phyloP scores from a whole-genome alignment of 2,797 vertebrate species.

The Muscicapa comitata region DNA sequence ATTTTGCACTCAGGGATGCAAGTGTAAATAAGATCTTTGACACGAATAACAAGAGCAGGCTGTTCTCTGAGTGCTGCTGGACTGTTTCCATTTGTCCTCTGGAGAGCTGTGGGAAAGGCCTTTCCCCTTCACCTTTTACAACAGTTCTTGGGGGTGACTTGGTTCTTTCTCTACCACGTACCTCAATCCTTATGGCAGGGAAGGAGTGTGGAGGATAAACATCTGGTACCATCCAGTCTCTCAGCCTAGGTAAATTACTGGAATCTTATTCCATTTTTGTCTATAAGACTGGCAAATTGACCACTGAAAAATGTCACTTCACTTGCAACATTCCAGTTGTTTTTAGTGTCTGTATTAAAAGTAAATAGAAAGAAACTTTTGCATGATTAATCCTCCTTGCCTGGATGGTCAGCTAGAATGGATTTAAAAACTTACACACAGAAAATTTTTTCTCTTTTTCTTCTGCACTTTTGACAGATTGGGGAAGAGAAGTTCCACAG shows the following conservation, averaged over 20 bases:
- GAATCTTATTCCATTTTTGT: neutral
- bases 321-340: neutral
- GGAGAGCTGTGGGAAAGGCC: neutral
- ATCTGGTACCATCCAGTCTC: neutral
- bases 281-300: neutral
- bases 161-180: neutral
- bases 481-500: slow-evolving; percentile 87
- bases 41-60: neutral
- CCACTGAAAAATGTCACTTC: neutral
- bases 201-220: fast-evolving
- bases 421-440: neutral
- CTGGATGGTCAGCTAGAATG: neutral
- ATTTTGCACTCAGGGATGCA: neutral
- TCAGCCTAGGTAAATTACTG: neutral
- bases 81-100: neutral
- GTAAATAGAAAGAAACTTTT: neutral
- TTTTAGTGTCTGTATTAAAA: neutral
- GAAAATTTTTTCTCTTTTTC: neutral
- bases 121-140: neutral
- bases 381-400: neutral
- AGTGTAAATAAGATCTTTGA: neutral
- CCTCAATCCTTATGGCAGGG: neutral
- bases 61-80: neutral
- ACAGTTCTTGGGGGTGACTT: neutral
- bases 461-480: slow-evolving; percentile 68